Evolutionary conservation across 2,888 invertebrate genomes (phyloP).

Genomic region (Agrotis clavis): DNA sequence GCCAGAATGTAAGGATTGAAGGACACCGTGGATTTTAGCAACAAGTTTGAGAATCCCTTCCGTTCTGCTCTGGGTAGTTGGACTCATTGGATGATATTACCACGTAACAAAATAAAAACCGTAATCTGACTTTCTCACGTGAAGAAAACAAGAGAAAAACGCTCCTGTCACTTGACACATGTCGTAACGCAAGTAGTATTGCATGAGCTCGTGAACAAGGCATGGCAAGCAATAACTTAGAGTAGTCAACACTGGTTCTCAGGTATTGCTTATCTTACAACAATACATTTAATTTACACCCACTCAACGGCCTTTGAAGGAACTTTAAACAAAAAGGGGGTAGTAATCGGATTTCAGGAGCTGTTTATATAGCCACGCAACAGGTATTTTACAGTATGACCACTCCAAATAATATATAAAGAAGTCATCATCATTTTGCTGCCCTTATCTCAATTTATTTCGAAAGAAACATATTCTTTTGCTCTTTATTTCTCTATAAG

Average conservation of each 20-base stretch:
- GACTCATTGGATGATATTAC: too few species aligned
- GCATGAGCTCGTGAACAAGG: not conserved
- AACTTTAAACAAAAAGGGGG: slow-evolving; percentile 40
- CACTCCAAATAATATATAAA: not conserved
- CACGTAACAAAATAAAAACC: too few species aligned
- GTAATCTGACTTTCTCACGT: not conserved
- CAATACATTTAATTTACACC: slow-evolving; percentile 50
- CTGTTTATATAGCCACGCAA: slow-evolving; percentile 31
- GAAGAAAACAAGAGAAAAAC: not conserved
- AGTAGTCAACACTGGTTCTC: not conserved
- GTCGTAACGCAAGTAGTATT: not conserved
- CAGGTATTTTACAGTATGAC: not conserved
- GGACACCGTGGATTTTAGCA: too few species aligned
- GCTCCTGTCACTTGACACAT: not conserved
- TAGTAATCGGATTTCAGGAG: slow-evolving; percentile 53
- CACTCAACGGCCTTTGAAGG: slow-evolving; percentile 29
- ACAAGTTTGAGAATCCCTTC: too few species aligned
- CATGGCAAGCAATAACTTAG: not conserved
- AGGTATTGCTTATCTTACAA: slow-evolving; percentile 28
- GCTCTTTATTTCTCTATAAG: too few species aligned
- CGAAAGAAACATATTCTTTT: too few species aligned
- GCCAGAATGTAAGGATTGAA: too few species aligned
- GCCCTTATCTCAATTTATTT: too few species aligned
- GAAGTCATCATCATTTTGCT: not conserved
- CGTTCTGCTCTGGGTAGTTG: too few species aligned